Percentiles rank a stretch among this genome's conserved stretches.
Conservation (phyloP, 2,113 vertebrate species). For the Spermophilus dauricus region DNA sequence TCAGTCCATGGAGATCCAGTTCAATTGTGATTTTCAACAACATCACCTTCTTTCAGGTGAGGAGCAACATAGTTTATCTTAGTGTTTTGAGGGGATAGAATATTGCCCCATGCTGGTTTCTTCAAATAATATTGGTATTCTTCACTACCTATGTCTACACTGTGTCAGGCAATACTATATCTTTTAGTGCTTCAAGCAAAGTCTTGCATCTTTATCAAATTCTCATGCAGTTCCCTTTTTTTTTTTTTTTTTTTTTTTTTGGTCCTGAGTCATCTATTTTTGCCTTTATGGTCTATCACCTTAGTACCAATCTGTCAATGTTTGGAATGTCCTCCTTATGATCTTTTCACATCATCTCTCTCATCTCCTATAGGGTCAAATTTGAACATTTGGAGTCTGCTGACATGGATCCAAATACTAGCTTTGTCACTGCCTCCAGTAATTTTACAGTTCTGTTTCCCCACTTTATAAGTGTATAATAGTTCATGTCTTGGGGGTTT, state of each 20-base stretch:
- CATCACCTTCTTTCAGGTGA: constrained; percentile 63
- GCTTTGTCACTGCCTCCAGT: neutral
- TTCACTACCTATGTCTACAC: neutral
- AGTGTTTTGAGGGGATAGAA: neutral
- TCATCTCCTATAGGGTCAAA: neutral
- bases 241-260: neutral
- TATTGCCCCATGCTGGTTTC: neutral
- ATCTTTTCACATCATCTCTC: constrained; percentile 37
- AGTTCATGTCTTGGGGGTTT: constrained; percentile 7
- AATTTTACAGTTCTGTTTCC: neutral
- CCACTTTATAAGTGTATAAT: neutral
- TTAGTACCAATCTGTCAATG: neutral
- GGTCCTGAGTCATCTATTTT: neutral
- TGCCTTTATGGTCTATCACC: neutral
- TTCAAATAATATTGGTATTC: neutral
- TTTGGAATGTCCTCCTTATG: neutral
- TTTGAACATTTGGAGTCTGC: constrained; percentile 27
- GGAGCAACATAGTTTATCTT: neutral
- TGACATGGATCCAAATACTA: neutral
- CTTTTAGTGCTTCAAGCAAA: neutral
- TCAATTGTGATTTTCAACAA: constrained; percentile 50
- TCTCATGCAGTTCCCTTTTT: neutral
- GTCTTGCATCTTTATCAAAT: neutral
- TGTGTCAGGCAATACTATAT: neutral
- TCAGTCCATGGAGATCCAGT: constrained; percentile 61